Base-by-base conservation (phyloP, 2,888 invertebrate species). In the Biston stratarius region DNA sequence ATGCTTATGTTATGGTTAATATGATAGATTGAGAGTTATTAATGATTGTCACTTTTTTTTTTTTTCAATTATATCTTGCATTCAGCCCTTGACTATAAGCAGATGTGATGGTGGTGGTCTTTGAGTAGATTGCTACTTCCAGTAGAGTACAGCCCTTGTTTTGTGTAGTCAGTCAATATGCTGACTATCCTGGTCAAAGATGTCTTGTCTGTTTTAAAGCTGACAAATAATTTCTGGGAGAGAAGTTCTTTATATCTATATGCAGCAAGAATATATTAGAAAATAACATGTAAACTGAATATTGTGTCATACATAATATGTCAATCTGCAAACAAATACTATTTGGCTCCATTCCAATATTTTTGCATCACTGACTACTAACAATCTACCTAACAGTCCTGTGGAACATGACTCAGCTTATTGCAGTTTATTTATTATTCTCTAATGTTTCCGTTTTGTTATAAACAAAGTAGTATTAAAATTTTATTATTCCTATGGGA, bases 301-400 rank as follows among this genome's bases (percentile, higher is more conserved):
- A 33, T n/a, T 42, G 24, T 49, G 59, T 59, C 40, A 48, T 59
- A 48, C 40, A 10, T n/a, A n/a, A n/a, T n/a, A n/a, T 33, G 47
- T 59, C 47, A 36, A 36, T 56, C 44, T 12, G 6, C 44, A 56
- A 34, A 40, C 49, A 60, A 64, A 49, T 33, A 42, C 38, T 42
- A 44, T 56, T 65, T 65, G 65, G 65, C 48, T 12, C 5, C 2
- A 14, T 44, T 33, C 60, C 65, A 65, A 44, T 56, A 44, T 60
- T 65, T 56, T 60, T 61, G n/a, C 12, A 0, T 48, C 38, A 52
- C 44, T n/a, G 58, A 42, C 47, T 56, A 9, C 55, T 34, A 55
- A 60, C 60, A 51, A 56, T 2, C 24, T 33, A 5, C 15, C 24
- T 9, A 15, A 42, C 14, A 10, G n/a, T 24, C 36, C 42, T 58